Percentiles rank a stretch among this genome's conserved stretches.
These are phyloP conservation scores for Scaptomyza reducta DNA, from an alignment of 2,888 invertebrate genomes.

Conservation along the genomic window DNA sequence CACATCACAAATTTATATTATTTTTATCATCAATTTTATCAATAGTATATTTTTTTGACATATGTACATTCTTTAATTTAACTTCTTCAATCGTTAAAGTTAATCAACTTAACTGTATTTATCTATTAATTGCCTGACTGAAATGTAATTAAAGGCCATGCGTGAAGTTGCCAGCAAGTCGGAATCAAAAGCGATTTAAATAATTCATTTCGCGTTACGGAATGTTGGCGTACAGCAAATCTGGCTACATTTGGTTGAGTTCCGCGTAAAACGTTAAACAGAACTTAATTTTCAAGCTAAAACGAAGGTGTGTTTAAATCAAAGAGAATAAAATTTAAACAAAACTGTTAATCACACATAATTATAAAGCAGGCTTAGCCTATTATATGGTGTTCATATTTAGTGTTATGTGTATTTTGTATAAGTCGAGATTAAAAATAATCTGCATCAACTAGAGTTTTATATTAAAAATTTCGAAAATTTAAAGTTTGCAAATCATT, in stretches of 20 bases:
- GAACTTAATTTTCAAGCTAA: not conserved
- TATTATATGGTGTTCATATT: too few species aligned
- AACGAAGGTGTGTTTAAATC: not conserved
- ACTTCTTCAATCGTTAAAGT: not conserved
- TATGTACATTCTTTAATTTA: not conserved
- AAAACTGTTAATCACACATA: too few species aligned
- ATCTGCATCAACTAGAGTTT: conserved; percentile 1
- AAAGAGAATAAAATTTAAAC: too few species aligned
- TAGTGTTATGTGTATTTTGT: not conserved
- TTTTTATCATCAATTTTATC: too few species aligned
- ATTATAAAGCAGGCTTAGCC: too few species aligned
- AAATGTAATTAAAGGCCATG: conserved; percentile 17
- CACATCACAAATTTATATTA: too few species aligned
- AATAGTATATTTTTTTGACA: not conserved
- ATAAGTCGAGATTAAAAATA: not conserved
- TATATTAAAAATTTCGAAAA: not conserved
- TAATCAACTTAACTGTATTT: conserved; percentile 6
- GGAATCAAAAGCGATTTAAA: conserved; percentile 14
- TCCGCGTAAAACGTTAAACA: too few species aligned
- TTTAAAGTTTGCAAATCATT: not conserved
- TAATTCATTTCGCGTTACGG: conserved; percentile 23
- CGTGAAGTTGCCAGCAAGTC: conserved; percentile 17
- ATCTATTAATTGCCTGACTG: conserved; percentile 16
- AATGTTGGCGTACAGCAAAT: conserved; percentile 20
- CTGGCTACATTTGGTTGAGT: conserved; percentile 3